Evolutionary conservation across 2,888 invertebrate species (phyloP), one percentile per base, ranked within the genome.

Genomic region (Lordiphosa andalusiaca): DNA sequence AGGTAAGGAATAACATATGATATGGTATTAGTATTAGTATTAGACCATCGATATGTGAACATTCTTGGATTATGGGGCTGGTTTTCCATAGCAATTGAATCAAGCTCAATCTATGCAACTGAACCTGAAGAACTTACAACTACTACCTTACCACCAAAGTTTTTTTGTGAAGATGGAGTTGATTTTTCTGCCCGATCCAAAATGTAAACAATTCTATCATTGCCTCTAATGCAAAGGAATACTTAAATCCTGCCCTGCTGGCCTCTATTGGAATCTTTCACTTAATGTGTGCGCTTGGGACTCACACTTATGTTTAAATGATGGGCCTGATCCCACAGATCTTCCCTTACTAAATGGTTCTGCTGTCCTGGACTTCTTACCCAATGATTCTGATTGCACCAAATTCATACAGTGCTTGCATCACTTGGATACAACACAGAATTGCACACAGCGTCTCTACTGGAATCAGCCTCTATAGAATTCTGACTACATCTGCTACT

Each of bases 151-250:
- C 57, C 57, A 6, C 52, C 52, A 5, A 47, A 39, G 2, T 44
- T 57, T 25, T 16, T 49, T 1, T 64, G 64, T 13, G 44, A 44
- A 12, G 44, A 42, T 0, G 49, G 7, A 0, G 53, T 52, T 4
- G 13, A 12, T 10, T 64, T 64, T 57, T 46, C 52, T 50, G 4
- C 52, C 65, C 38, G 72, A 67, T 6, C 2, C 12, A 0, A 53
- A 73, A 38, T 76, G 75, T 51, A 44, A 49, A 12, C 58, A 69
- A 54, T 76, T 67, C 7, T 73, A 71, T 64, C 74, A 74, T 16
- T 76, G 74, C 19, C 30, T 67, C n/a, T 53, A 62, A 12, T 73
- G 74, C 21, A 33, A 21, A 3, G 65, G 58, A 21, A 7, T 52
- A 9, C 12, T 64, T 4, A 44, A 46, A 46, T 1, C 23, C 4